Base-by-base conservation (phyloP, 2,797 vertebrate species). In the Myiotriccus ornatus region DNA sequence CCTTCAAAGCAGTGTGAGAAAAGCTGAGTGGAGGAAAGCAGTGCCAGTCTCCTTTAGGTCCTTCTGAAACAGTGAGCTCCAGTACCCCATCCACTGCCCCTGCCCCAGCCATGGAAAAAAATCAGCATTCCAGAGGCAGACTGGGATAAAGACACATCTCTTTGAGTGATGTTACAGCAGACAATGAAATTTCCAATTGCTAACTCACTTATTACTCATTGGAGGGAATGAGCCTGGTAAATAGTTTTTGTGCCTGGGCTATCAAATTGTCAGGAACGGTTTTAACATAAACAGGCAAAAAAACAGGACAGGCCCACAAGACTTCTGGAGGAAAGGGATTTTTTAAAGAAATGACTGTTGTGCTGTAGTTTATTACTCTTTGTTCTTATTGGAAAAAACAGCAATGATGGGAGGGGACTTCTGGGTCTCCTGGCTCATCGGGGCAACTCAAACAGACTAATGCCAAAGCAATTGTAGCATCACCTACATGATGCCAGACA, bases 231-330 rank as follows among this genome's bases (percentile, higher is more conserved):
- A 89, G 89, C 64, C 74, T 10, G 44, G 75, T 74, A 89, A 95
- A 95, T 6, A 53, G 84, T 46, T 89, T 90, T 60, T 92, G 86
- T 92, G 86, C 64, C 84, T 10, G 49, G 44, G 70, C 56, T 90
- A 85, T 93, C 70, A n/a, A 60, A 83, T 50, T 95, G 89, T 94
- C 90, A 85, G 68, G 30, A 89, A 52, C 27, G 41, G 77, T 80
- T 95, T 77, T 44, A 87, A 67, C 37, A 60, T 22, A 77, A 93
- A 87, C 25, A 77, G 59, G 59, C 0, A 5, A 59, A 80, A 39
- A 60, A 91, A 64, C 5, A n/a, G 76, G 60, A 75, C 56, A 90
- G 22, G 68, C 44, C 93, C 68, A 17, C 11, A 46, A 78, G 47
- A 39, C 21, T 84, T 81, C 49, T 8, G 3, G 71, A 63, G 49